Base-by-base conservation (phyloP, 2,888 invertebrate species). In the Callyntrura sp. region DNA sequence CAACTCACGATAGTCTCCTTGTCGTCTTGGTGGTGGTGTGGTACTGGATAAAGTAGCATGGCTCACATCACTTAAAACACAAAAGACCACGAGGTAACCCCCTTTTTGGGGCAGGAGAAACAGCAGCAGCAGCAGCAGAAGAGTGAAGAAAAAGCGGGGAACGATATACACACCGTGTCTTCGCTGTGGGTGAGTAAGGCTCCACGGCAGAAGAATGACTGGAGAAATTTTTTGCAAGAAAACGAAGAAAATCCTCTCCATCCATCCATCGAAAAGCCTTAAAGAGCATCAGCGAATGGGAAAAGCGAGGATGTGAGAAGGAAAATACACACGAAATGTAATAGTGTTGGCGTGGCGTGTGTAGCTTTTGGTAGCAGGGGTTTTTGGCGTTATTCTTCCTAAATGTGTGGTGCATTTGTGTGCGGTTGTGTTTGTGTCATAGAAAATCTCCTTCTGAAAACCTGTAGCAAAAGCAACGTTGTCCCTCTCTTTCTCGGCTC, bases 171-270 rank as follows among this genome's bases (percentile, higher is more conserved):
- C n/a, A n/a, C n/a, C 87, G 81, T 65, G 83, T 83, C 70, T 65
- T 78, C 55, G 60, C 88, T 57, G 76, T 73, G 88, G 83, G 89
- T 70, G 89, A 89, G 89, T 81, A 73, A 57, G 57, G 81, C 89
- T 89, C 88, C 62, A 60, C 84, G 70, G 89, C 78, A 78, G 79
- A 70, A 79, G 85, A 89, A 84, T 85, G 79, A 85, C 88, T 88
- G 88, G 57, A 88, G 62, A 82, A 83, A 45, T 83, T 88, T 88
- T 88, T 88, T 35, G 11, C 43, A 12, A 62, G 60, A 81, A 81
- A 88, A 88, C 73, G 83, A 68, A 88, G 82, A 82, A 88, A 88
- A 88, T 88, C 88, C 88, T 28, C 12, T 83, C 70, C 70, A 76
- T 62, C 88, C 73, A 73, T 88, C 62, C 88, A 73, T 82, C 73